Percentiles rank a stretch among this genome's conserved stretches.
These are phyloP conservation scores for Protodeltote pygarga DNA, from an alignment of 2,888 invertebrate genomes.

Conservation along the genomic window DNA sequence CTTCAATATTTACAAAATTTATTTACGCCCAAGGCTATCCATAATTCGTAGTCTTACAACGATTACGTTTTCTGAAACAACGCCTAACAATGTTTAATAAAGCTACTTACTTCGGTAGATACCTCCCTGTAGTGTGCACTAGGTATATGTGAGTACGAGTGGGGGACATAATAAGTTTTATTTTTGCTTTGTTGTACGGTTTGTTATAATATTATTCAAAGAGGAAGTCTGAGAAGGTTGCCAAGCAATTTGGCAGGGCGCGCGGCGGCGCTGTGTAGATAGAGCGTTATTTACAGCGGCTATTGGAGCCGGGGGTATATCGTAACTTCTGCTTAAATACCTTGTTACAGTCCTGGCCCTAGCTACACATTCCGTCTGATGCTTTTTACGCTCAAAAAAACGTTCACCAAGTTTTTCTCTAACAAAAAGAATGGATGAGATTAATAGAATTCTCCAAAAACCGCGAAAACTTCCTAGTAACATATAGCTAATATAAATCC, in stretches of 20 bases:
- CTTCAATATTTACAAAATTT: constrained; percentile 46
- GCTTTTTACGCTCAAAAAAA: constrained; percentile 55
- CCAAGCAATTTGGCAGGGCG: constrained; percentile 83
- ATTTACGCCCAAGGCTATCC: constrained; percentile 39
- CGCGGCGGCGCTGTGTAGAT: constrained; percentile 74
- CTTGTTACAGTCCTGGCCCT: constrained; percentile 67
- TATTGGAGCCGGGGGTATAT: constrained; percentile 69
- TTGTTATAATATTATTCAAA: constrained; percentile 82
- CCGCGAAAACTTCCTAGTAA: constrained; percentile 30
- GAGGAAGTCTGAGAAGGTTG: constrained; percentile 81
- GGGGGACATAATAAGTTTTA: constrained; percentile 61
- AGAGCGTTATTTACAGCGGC: constrained; percentile 80
- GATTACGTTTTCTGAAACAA: constrained; percentile 15
- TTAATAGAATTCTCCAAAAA: constrained; percentile 18
- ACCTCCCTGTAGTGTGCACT: constrained; percentile 22
- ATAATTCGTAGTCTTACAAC: constrained; percentile 1
- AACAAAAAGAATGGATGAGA: constrained; percentile 22
- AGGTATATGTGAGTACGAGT: constrained; percentile 44
- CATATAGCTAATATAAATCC: constrained; percentile 37
- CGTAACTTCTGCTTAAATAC: constrained; percentile 82
- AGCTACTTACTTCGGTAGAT: constrained; percentile 22
- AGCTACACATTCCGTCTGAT: constrained; percentile 57
- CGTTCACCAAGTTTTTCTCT: constrained; percentile 51
- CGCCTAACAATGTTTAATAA: constrained; percentile 31
- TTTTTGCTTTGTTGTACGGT: constrained; percentile 75